These are phyloP conservation scores for Gnatocerus cornutus DNA, from an alignment of 2,888 invertebrate genomes.

Conservation along the genomic window DNA sequence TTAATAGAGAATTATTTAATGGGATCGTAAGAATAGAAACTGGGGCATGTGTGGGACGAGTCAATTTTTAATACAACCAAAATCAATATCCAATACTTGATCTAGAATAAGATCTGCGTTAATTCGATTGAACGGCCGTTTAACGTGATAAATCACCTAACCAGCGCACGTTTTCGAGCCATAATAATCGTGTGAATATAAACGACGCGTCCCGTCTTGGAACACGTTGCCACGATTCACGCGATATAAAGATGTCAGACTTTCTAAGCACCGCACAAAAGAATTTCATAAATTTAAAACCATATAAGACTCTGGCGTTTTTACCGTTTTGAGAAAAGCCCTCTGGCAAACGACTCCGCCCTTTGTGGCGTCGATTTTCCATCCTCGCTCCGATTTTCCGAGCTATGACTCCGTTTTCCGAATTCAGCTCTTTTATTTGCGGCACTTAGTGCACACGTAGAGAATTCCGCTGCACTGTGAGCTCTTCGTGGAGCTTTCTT, in stretches of 20 bases:
- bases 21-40: neutral
- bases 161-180: too few relatives aligned
- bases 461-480: constrained; percentile 81
- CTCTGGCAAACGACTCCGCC: constrained; percentile 83
- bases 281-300: too few relatives aligned
- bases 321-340: constrained; percentile 74
- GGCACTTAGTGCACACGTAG: constrained; percentile 77
- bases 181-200: too few relatives aligned
- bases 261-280: too few relatives aligned
- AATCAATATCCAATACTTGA: constrained; percentile 16
- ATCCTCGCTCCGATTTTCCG: constrained; percentile 77
- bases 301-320: too few relatives aligned
- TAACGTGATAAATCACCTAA: too few relatives aligned
- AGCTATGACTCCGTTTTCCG: constrained; percentile 78
- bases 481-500: constrained; percentile 77
- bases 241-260: too few relatives aligned
- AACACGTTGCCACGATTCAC: too few relatives aligned
- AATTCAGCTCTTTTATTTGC: constrained; percentile 77
- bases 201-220: too few relatives aligned
- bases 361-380: constrained; percentile 71
- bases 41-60: constrained; percentile 12
- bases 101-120: neutral
- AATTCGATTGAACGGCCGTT: too few relatives aligned
- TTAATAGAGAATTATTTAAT: constrained; percentile 1
- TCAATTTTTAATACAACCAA: constrained; percentile 16